A percentile compares a stretch with the other conserved stretches of the same genome.
These are phyloP conservation scores for Xestia ashworthii DNA, from an alignment of 2,888 invertebrate genomes.

Conservation along the genomic window DNA sequence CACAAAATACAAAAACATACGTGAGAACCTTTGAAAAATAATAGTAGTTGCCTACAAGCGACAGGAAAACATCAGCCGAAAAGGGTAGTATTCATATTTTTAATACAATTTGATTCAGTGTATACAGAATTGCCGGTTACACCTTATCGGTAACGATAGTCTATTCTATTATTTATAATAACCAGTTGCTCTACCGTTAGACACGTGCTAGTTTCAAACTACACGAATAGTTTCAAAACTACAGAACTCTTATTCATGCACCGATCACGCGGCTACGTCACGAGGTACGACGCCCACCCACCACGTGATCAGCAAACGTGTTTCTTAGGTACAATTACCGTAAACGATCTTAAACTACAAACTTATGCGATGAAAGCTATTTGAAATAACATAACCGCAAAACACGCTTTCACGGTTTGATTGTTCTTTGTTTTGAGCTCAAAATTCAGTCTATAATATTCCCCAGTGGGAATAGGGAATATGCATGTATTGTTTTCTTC, in stretches of 20 bases:
- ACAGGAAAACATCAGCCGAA: background rate
- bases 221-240: background rate
- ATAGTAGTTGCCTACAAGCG: background rate
- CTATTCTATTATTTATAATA: background rate
- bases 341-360: background rate
- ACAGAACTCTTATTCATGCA: background rate
- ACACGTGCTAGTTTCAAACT: background rate
- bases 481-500: too few relatives aligned
- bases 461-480: too few relatives aligned
- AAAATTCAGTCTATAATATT: too few relatives aligned
- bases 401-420: too few relatives aligned
- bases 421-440: too few relatives aligned
- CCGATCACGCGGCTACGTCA: conserved; percentile 7
- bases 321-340: background rate
- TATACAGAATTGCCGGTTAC: background rate
- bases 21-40: too few relatives aligned
- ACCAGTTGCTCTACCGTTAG: background rate
- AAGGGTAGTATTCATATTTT: background rate
- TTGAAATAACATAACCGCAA: background rate
- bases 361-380: background rate
- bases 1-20: too few relatives aligned
- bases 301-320: background rate
- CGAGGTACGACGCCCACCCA: background rate
- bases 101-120: background rate
- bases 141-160: background rate